Base-by-base conservation (phyloP, 2,888 invertebrate species). In the Epinotia ramella region DNA sequence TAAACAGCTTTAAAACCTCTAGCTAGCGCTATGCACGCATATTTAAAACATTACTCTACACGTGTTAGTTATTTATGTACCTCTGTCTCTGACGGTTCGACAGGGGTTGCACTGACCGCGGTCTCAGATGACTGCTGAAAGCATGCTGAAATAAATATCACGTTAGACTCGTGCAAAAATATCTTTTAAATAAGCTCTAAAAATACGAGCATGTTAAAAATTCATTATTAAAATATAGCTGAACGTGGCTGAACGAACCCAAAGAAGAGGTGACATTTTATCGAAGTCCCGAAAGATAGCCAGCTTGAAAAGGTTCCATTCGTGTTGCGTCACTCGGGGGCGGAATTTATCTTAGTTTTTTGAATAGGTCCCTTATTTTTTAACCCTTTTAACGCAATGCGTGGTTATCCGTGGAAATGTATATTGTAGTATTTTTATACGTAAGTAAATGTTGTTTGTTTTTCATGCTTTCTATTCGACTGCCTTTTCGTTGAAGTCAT, bases 251-350 rank as follows among this genome's bases (percentile, higher is more conserved):
- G 28, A 60, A 24, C n/a, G 13, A 28, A 24, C 60, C 24, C 18
- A 60, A 46, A 60, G 11, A 57, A 57, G 28, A 49, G 60, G 59
- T 65, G 70, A 70, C 70, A 53, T 75, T 75, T 75, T 70, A 75
- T 70, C 70, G 75, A 75, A 75, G 60, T 59, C 60, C 75, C 75
- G 18, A 74, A 59, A 74, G 75, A 75, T 75, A 70, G 65, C 59
- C 57, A 65, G 28, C 65, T 65, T 70, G 69, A 59, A 75, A 75
- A 75, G 70, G 60, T 49, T 13, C 75, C 40, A 75, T 75, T 75
- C 75, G 70, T 66, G 75, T 71, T 65, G 49, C 69, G 74, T 74
- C 74, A 69, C 24, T 63, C 69, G 20, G 64, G 74, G 75, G 16
- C 70, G 53, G 28, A 59, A 70, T 75, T 75, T 75, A 70, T 75